A percentile compares a stretch with the other conserved stretches of the same genome.
Conservation (phyloP, 2,113 vertebrate species). For the Lophius piscatorius region DNA sequence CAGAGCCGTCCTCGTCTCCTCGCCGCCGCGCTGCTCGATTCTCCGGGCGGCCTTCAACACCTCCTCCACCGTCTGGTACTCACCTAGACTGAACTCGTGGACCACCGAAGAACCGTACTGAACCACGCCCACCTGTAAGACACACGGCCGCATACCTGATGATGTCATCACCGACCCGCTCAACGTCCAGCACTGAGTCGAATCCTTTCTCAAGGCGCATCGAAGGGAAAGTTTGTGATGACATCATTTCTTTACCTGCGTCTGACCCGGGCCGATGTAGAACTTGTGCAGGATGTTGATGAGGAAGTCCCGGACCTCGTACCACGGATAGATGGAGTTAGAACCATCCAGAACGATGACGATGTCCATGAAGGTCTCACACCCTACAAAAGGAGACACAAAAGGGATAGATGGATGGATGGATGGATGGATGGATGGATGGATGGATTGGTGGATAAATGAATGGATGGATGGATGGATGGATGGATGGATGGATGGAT, state of each 20-base stretch:
- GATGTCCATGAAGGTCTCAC: constrained; percentile 98
- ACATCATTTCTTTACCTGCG: too few species aligned
- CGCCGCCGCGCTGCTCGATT: constrained; percentile 92
- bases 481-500: neutral
- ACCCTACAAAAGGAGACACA: constrained; percentile 77
- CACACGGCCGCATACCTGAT: neutral
- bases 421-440: neutral
- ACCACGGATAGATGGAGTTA: constrained; percentile 98
- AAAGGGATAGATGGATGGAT: neutral
- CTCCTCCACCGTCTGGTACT: constrained; percentile 89
- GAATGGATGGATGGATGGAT: neutral
- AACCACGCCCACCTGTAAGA: constrained; percentile 89
- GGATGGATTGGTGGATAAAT: neutral
- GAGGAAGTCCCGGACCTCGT: constrained; percentile 95
- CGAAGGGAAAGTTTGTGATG: too few species aligned
- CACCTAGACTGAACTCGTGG: constrained; percentile 91
- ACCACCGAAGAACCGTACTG: constrained; percentile 93
- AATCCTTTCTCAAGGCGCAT: too few species aligned
- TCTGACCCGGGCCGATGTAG: constrained; percentile 93
- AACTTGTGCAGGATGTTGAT: constrained; percentile 96
- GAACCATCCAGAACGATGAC: constrained; percentile 96
- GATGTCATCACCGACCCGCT: neutral
- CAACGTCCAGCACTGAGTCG: too few species aligned
- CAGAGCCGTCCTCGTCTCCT: constrained; percentile 92
- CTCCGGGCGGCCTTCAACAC: constrained; percentile 89